Evolutionary conservation across 2,113 vertebrate species (phyloP).

Genomic region (Archocentrus centrarchus): DNA sequence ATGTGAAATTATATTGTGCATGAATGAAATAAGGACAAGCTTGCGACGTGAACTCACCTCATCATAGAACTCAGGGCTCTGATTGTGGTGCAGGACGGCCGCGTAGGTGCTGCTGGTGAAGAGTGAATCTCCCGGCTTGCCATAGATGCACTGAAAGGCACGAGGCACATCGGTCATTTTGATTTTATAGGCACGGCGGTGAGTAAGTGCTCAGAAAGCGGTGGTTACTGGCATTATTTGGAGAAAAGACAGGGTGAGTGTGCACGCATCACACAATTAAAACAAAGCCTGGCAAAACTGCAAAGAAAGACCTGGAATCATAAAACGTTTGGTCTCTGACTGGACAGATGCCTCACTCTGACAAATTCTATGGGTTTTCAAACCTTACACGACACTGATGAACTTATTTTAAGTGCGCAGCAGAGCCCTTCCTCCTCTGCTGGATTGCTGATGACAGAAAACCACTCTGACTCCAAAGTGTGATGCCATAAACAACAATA

Average conservation of each 20-base stretch:
- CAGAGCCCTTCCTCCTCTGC: not conserved
- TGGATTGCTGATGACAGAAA: no score
- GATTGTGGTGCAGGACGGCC: slow-evolving; percentile 94
- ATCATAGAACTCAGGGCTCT: slow-evolving; percentile 96
- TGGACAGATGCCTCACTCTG: accelerated
- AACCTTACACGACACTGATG: not conserved
- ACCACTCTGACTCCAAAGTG: accelerated
- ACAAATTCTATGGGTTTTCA: not conserved
- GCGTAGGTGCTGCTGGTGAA: slow-evolving; percentile 85
- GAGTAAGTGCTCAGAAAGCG: slow-evolving; percentile 22
- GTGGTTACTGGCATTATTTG: slow-evolving; percentile 8
- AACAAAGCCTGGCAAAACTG: slow-evolving; percentile 8
- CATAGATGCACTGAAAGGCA: slow-evolving; percentile 91
- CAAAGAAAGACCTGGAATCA: not conserved
- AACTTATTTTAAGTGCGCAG: not conserved
- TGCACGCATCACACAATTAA: not conserved
- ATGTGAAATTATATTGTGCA: not conserved
- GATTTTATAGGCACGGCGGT: not conserved
- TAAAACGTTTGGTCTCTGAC: not conserved
- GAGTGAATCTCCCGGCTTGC: slow-evolving; percentile 89
- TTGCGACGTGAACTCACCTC: slow-evolving; percentile 84
- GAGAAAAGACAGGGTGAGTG: not conserved
- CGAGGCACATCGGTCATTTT: slow-evolving; percentile 1
- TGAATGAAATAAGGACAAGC: not conserved
- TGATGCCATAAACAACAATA: not conserved